These are phyloP conservation scores for Cinclus mexicanus DNA, from an alignment of 2,113 vertebrate genomes.

Conservation along the genomic window DNA sequence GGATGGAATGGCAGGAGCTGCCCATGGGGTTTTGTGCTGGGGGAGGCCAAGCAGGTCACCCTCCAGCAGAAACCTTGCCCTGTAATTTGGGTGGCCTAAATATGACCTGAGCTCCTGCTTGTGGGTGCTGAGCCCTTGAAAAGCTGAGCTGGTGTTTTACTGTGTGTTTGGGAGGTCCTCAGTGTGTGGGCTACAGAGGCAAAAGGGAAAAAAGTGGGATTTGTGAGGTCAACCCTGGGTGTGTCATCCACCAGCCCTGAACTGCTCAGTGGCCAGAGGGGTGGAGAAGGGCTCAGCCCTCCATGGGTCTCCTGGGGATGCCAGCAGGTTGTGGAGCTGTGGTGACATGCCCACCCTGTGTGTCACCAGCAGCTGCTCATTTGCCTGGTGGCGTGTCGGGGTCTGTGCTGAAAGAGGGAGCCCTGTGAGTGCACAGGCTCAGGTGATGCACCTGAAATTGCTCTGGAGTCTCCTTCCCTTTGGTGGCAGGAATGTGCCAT, in stretches of 20 bases:
- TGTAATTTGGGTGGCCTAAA: conserved; percentile 51
- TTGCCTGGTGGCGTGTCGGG: accelerated
- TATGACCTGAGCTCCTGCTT: not conserved
- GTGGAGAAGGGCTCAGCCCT: not conserved
- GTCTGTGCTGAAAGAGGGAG: not conserved
- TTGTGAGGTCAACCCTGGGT: conserved; percentile 26
- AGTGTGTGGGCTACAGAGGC: conserved; percentile 37
- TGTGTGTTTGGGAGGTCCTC: conserved; percentile 20
- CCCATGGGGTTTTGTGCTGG: not conserved
- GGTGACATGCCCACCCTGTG: accelerated
- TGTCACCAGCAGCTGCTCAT: not conserved
- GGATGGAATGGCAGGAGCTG: not conserved
- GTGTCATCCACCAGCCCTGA: not conserved
- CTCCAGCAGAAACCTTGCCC: not conserved
- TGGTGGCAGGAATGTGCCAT: not conserved
- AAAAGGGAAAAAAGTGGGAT: not conserved
- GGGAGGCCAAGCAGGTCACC: not conserved
- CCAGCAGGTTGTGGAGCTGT: accelerated
- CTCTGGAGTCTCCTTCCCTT: not conserved
- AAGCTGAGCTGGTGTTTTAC: not conserved
- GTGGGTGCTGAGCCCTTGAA: conserved; percentile 25
- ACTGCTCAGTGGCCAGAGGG: not conserved
- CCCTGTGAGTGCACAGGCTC: not conserved
- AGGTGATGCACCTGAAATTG: accelerated
- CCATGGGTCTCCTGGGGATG: not conserved